Conservation (phyloP, 2,888 invertebrate genomes). For the Athalia circularis region DNA sequence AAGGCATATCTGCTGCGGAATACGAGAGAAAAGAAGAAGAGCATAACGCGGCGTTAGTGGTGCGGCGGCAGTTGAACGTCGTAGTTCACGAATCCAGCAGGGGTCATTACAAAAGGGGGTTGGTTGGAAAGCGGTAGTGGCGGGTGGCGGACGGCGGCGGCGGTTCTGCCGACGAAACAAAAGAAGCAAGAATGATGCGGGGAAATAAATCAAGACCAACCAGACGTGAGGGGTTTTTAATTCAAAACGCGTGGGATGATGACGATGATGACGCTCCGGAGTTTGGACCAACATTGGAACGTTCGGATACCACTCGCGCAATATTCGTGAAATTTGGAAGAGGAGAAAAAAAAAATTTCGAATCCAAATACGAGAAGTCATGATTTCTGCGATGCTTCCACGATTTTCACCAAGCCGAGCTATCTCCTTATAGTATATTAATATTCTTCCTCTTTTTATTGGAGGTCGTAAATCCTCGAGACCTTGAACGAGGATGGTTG, state of each 20-base stretch:
- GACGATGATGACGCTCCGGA: neutral
- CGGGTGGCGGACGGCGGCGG: constrained; percentile 49
- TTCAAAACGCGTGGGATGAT: constrained; percentile 68
- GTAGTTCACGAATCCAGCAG: constrained; percentile 53
- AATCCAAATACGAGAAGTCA: neutral
- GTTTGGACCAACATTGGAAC: neutral
- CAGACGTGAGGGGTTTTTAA: constrained; percentile 67
- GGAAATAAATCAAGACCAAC: constrained; percentile 73
- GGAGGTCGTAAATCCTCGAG: constrained; percentile 18
- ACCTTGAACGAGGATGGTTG: constrained; percentile 15
- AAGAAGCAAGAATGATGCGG: constrained; percentile 68
- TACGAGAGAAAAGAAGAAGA: too few relatives aligned
- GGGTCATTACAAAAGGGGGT: constrained; percentile 63
- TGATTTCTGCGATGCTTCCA: neutral
- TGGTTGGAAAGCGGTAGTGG: too few relatives aligned
- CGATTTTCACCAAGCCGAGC: too few relatives aligned
- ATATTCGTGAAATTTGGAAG: neutral
- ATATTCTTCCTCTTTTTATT: neutral
- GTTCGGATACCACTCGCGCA: neutral
- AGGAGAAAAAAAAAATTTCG: neutral
- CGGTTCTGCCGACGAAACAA: constrained; percentile 59
- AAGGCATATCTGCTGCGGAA: too few relatives aligned
- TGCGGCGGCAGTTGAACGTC: constrained; percentile 12
- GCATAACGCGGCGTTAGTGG: too few relatives aligned
- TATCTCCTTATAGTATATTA: too few relatives aligned